Evolutionary conservation across 2,113 vertebrate genomes (phyloP).

Genomic region (Pogona vitticeps): DNA sequence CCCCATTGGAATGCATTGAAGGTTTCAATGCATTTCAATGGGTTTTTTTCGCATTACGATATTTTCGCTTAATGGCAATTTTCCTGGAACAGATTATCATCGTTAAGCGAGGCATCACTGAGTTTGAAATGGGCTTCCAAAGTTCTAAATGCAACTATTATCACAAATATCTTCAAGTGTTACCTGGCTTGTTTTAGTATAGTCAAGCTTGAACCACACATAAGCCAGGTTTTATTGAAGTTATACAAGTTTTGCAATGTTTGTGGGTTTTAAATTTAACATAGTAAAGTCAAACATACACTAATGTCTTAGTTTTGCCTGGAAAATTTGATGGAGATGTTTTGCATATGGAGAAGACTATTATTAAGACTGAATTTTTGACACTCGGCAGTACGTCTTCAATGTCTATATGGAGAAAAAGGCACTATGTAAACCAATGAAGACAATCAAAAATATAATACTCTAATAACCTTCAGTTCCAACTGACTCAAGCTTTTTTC

Average conservation of each 20-base stretch:
- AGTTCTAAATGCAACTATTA: neutral
- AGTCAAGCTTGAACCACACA: too few species aligned
- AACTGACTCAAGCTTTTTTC: conserved; percentile 10
- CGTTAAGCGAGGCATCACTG: too few species aligned
- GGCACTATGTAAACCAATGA: neutral
- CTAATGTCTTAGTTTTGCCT: too few species aligned
- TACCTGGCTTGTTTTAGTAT: neutral
- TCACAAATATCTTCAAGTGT: neutral
- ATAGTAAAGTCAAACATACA: neutral
- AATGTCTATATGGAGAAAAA: neutral
- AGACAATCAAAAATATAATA: neutral
- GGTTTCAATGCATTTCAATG: too few species aligned
- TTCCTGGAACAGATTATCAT: too few species aligned
- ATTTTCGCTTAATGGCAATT: too few species aligned
- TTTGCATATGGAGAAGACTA: neutral
- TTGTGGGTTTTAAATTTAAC: neutral
- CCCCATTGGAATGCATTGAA: too few species aligned
- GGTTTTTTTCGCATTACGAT: too few species aligned
- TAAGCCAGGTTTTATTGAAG: neutral
- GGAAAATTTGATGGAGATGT: too few species aligned
- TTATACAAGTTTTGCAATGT: neutral
- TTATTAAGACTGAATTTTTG: neutral
- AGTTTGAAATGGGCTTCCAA: neutral
- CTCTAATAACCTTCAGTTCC: conserved; percentile 65
- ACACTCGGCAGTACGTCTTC: neutral